Base-by-base conservation (phyloP, 1,140 invertebrate species). In the Acyrthosiphon pisum region DNA sequence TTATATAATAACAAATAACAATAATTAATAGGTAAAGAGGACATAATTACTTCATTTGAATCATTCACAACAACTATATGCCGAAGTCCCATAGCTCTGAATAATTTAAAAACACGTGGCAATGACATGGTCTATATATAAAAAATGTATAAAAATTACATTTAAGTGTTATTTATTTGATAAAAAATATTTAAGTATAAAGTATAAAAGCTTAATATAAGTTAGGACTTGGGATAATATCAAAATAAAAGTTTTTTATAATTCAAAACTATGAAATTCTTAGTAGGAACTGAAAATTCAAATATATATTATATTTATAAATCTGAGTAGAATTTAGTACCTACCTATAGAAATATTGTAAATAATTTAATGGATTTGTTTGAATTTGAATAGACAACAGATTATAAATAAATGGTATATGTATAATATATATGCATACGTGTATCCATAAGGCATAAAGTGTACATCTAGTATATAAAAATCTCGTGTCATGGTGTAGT, bases 61-160 rank as follows among this genome's bases (percentile, higher is more conserved):
- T 99, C 98, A 95, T 99, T 98, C 2, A 99, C 97, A 37, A 99
- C 98, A 89, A 98, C 96, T 94, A 99, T 95, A 96, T 99, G 99
- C 20, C 99, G 95, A 90, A 99, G 95, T 8, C 99, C 99, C 26
- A 99, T 95, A 35, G 97, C 98, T 94, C 99, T 96, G 95, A 99
- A 99, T 41, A 99, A 96, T 93, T 97, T 96, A 95, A 99, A 99
- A 94, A 99, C 97, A 94, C 98, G 96, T 88, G 98, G 98, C 93
- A 99, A 96, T 8, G 98, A 98, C 86, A 98, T 97, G 94, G 96
- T 97, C 96, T 98, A 95, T 96, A 96, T 94, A 94, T n/a, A 56
- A 26, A n/a, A 56, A 53, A 53, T 41, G 11, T 23, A 88, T 35
- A 35, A 50, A 44, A 88, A n/a, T 30, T 50, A 60, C 11, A 30